phyloP scores from a whole-genome alignment of 2,113 vertebrate genomes.

The Spea multiplicata region DNA sequence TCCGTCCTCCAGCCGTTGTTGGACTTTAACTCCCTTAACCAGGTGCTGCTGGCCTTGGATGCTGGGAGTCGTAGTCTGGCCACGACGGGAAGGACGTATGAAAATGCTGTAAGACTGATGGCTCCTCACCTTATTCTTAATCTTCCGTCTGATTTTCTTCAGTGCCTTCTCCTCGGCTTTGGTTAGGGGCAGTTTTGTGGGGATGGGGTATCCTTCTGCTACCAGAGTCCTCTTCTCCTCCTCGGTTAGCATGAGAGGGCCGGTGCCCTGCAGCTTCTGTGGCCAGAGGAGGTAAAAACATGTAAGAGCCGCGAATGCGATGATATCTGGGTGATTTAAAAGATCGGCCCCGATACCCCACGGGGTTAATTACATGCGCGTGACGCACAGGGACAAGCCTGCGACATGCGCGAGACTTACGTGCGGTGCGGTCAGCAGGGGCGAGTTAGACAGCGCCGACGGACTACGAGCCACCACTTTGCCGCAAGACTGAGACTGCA shows the following conservation, averaged over 20 bases:
- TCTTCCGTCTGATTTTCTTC: conserved; percentile 98
- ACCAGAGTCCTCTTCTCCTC: conserved; percentile 94
- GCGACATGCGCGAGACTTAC: conserved; percentile 62
- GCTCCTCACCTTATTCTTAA: conserved; percentile 91
- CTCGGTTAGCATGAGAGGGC: conserved; percentile 90
- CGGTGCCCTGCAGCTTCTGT: conserved; percentile 88
- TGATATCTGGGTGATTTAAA: background rate
- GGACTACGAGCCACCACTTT: conserved; percentile 71
- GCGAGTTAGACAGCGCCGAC: conserved; percentile 87
- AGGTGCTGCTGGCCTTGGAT: too few relatives aligned
- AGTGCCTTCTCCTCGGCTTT: conserved; percentile 96
- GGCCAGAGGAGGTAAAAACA: background rate
- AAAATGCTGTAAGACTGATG: too few relatives aligned
- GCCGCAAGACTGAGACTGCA: conserved; percentile 64
- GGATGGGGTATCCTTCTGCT: conserved; percentile 94
- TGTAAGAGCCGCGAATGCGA: too few relatives aligned
- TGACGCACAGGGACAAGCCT: background rate
- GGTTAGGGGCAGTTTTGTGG: conserved; percentile 90
- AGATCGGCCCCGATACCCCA: background rate
- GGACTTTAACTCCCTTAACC: too few relatives aligned
- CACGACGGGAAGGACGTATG: too few relatives aligned
- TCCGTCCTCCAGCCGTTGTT: too few relatives aligned
- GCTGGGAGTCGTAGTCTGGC: too few relatives aligned
- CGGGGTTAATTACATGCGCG: background rate
- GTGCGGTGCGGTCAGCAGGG: conserved; percentile 92